phyloP scores from a whole-genome alignment of 1,140 invertebrate genomes.

The Saxidomus purpurata region DNA sequence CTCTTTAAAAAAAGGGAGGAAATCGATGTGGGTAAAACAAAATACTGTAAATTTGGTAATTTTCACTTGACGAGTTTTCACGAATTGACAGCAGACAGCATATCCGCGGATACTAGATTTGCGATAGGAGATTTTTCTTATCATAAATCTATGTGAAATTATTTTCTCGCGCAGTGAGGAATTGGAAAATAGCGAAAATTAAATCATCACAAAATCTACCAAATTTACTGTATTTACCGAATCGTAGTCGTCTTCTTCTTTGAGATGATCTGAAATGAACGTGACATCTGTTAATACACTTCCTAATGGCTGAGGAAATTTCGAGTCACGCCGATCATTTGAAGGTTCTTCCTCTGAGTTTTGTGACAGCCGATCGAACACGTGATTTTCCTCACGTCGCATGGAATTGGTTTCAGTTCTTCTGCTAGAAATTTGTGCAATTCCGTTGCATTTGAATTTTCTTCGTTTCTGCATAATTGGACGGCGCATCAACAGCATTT shows the following conservation, averaged over 20 bases:
- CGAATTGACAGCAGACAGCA: too few species aligned
- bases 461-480: constrained; percentile 57
- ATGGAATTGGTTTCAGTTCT: background rate
- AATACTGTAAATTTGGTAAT: too few species aligned
- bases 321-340: background rate
- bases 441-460: constrained; percentile 29
- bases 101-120: too few species aligned
- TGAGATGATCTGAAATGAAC: constrained; percentile 85
- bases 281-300: constrained; percentile 72
- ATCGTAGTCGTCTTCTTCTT: constrained; percentile 62
- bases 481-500: constrained; percentile 79
- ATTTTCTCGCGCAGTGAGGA: too few species aligned
- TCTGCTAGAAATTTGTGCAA: background rate
- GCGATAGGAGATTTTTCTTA: too few species aligned
- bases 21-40: too few species aligned
- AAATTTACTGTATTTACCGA: constrained; percentile 58
- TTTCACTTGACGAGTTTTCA: too few species aligned
- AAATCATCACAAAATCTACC: too few species aligned
- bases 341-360: background rate
- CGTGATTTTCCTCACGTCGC: background rate
- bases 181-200: too few species aligned
- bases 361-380: background rate
- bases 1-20: too few species aligned
- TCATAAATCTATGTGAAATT: too few species aligned
- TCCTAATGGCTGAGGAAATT: background rate